A percentile compares a stretch with the other conserved stretches of the same genome.
phyloP scores from a whole-genome alignment of 2,797 vertebrate genomes.

The Danio albolineatus region DNA sequence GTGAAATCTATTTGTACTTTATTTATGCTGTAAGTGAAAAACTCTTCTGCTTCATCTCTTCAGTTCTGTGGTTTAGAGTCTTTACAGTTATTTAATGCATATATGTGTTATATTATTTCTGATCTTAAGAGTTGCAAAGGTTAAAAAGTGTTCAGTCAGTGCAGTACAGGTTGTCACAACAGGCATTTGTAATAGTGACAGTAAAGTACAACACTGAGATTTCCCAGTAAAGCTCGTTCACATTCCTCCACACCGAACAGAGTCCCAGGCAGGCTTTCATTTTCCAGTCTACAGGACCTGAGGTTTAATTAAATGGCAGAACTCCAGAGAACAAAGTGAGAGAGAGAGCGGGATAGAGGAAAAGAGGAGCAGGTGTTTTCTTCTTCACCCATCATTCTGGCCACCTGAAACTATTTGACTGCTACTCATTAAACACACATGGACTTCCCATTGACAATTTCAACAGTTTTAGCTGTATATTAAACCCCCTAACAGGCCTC shows the following conservation, averaged over 20 bases:
- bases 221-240: conserved; percentile 26
- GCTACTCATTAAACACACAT: conserved; percentile 25
- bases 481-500: no score
- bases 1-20: no score
- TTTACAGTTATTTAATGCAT: no score
- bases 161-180: neutral
- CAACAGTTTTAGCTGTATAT: no score
- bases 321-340: conserved; percentile 59
- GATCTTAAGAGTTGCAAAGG: neutral
- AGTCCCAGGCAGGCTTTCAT: conserved; percentile 51
- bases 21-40: no score
- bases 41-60: no score
- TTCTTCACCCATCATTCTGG: conserved; percentile 18
- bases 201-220: conserved; percentile 7
- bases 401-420: conserved; percentile 45
- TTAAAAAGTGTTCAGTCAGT: neutral
- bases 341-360: neutral
- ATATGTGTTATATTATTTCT: no score
- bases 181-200: neutral
- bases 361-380: conserved; percentile 53
- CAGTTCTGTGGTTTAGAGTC: no score
- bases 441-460: no score
- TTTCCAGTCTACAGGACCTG: conserved; percentile 58
- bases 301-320: conserved; percentile 63
- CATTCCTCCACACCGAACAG: conserved; percentile 46